A percentile compares a stretch with the other conserved stretches of the same genome.
Evolutionary conservation across 2,113 vertebrate genomes (phyloP).

Genomic region (Rattus rattus): DNA sequence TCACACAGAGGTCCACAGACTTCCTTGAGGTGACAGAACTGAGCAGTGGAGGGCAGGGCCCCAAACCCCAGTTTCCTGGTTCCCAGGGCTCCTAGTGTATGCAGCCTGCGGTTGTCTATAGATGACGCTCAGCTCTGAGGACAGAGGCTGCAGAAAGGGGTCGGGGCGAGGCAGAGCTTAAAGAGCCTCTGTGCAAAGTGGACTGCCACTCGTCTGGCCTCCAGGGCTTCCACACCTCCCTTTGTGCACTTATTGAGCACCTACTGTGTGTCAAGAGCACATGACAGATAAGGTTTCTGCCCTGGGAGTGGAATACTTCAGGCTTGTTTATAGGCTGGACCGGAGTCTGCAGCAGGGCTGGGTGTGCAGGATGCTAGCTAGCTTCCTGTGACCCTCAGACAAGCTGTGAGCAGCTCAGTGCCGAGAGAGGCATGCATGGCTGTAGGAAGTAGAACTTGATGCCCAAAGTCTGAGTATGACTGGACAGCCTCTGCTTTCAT

Average conservation of each 20-base stretch:
- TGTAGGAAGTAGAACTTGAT: not conserved
- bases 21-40: constrained; percentile 38
- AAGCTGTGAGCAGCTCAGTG: not conserved
- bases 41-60: not conserved
- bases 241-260: not conserved
- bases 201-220: fast-evolving
- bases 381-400: not conserved
- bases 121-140: fast-evolving
- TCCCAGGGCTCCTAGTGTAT: not conserved
- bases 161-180: fast-evolving
- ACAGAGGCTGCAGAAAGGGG: fast-evolving
- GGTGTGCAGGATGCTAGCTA: fast-evolving
- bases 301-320: not conserved
- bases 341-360: fast-evolving
- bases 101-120: fast-evolving
- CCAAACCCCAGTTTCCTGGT: constrained; percentile 27
- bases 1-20: not conserved
- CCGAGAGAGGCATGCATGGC: not conserved
- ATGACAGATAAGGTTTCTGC: no score
- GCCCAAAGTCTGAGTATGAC: not conserved
- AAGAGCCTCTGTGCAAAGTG: fast-evolving
- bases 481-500: not conserved
- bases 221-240: fast-evolving
- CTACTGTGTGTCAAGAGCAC: not conserved
- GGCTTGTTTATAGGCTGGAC: not conserved